Evolutionary conservation across 1,140 invertebrate species (phyloP).

Genomic region (Sesamia nonagrioides): DNA sequence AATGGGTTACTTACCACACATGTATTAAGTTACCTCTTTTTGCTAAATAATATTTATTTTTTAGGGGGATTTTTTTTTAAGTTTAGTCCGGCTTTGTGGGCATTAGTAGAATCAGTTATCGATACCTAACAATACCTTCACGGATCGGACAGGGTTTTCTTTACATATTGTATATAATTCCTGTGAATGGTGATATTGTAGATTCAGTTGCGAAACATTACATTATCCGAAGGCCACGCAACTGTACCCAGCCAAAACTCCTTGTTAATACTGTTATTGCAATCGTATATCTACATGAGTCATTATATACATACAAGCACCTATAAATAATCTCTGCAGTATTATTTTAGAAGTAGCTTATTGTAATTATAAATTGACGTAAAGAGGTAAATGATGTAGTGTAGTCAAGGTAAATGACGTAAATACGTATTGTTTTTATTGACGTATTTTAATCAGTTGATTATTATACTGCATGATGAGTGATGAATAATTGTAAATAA

Average conservation of each 20-base stretch:
- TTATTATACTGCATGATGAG: background rate
- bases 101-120: too few relatives aligned
- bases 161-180: too few relatives aligned
- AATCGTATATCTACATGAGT: constrained; percentile 21
- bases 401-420: too few relatives aligned
- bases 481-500: too few relatives aligned
- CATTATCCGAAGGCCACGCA: constrained; percentile 17
- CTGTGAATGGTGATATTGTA: background rate
- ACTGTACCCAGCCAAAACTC: constrained; percentile 3
- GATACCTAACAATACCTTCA: too few relatives aligned
- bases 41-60: too few relatives aligned
- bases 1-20: too few relatives aligned
- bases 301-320: constrained; percentile 8
- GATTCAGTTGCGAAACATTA: constrained; percentile 14
- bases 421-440: background rate
- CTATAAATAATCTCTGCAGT: constrained; percentile 33
- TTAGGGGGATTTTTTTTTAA: too few relatives aligned
- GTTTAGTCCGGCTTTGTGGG: too few relatives aligned
- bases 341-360: constrained; percentile 10
- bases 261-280: constrained; percentile 40
- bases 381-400: background rate
- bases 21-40: too few relatives aligned
- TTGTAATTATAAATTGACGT: constrained; percentile 5
- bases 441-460: background rate
- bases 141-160: too few relatives aligned